Conservation (phyloP, 1,140 invertebrate species). For the Anadara kagoshimensis region DNA sequence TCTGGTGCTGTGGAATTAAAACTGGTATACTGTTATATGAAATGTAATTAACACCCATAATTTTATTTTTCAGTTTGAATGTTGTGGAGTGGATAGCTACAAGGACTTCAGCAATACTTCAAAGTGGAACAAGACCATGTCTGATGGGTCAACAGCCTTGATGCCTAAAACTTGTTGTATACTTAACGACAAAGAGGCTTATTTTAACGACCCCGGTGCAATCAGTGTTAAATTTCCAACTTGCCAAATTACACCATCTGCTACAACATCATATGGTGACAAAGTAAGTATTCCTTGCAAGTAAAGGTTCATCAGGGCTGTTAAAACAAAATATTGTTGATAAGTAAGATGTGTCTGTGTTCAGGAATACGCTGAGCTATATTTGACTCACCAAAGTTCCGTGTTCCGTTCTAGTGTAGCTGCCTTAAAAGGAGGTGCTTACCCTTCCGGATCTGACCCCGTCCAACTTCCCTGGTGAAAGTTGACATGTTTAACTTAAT, state of each 20-base stretch:
- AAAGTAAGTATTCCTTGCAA: slow-evolving; percentile 8
- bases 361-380: too few relatives aligned
- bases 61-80: slow-evolving; percentile 21
- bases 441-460: not conserved
- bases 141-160: not conserved
- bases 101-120: slow-evolving; percentile 7
- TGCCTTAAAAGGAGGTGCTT: not conserved
- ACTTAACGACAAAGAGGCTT: not conserved
- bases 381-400: too few relatives aligned
- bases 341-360: too few relatives aligned
- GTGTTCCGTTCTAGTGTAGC: not conserved
- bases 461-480: not conserved
- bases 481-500: not conserved
- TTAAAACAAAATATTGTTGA: too few relatives aligned
- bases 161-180: slow-evolving; percentile 8
- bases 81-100: slow-evolving; percentile 26
- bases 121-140: slow-evolving; percentile 21
- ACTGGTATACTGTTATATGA: too few relatives aligned
- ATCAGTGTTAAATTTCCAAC: not conserved
- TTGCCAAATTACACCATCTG: slow-evolving; percentile 1
- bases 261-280: not conserved
- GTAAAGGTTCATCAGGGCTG: too few relatives aligned
- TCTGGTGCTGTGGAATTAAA: too few relatives aligned
- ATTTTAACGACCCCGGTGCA: not conserved
- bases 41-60: too few relatives aligned